Conservation (phyloP, 2,113 vertebrate species). For the Bostrychus sinensis region DNA sequence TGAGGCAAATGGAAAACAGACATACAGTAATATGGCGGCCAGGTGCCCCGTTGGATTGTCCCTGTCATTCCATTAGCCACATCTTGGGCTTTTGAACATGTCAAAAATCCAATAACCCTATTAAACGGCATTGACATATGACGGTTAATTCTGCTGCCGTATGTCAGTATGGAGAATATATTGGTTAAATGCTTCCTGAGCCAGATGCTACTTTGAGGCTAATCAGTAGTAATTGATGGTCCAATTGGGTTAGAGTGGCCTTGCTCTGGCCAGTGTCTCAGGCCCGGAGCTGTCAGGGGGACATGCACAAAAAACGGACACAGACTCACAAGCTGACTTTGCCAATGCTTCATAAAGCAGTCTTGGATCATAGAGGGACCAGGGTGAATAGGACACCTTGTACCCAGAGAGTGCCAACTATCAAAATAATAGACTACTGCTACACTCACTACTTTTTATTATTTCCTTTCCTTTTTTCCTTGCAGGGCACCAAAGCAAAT, state of each 20-base stretch:
- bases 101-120: constrained; percentile 75
- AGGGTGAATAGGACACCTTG: constrained; percentile 36
- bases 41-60: constrained; percentile 60
- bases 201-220: constrained; percentile 81
- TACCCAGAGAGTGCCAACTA: constrained; percentile 21
- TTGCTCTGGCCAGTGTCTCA: constrained; percentile 69
- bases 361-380: constrained; percentile 35
- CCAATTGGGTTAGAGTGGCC: constrained; percentile 77
- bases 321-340: constrained; percentile 18
- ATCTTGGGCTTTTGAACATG: constrained; percentile 71
- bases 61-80: constrained; percentile 62
- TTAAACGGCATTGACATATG: constrained; percentile 73
- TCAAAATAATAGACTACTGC: background rate
- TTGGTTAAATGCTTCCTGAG: constrained; percentile 81
- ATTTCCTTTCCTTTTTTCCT: too few species aligned
- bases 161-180: constrained; percentile 73
- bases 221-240: constrained; percentile 81
- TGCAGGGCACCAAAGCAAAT: too few species aligned
- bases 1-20: constrained; percentile 22
- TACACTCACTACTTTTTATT: too few species aligned
- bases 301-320: constrained; percentile 22
- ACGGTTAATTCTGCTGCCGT: constrained; percentile 76
- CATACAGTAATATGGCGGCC: constrained; percentile 18
- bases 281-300: constrained; percentile 54
- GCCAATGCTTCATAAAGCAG: constrained; percentile 33